phyloP scores from a whole-genome alignment of 2,888 invertebrate genomes.

The Craniophora ligustri region DNA sequence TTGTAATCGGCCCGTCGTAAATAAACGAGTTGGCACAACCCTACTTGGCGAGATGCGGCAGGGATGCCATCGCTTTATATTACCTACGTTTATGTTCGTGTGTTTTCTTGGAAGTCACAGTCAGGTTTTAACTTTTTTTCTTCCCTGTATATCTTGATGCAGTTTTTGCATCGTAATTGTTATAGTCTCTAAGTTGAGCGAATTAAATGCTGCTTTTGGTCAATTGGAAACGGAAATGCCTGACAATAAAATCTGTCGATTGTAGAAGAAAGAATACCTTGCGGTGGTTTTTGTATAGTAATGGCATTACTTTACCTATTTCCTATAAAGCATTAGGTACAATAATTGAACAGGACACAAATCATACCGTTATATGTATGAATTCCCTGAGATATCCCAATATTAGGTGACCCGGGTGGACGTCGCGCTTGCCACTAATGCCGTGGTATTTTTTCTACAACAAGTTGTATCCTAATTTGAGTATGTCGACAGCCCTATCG shows the following conservation, averaged over 20 bases:
- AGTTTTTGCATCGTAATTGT: slow-evolving; percentile 38
- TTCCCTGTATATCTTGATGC: slow-evolving; percentile 4
- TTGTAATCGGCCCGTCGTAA: slow-evolving; percentile 54
- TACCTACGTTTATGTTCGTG: slow-evolving; percentile 21
- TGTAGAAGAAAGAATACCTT: neutral
- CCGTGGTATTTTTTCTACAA: neutral
- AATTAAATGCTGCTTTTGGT: slow-evolving; percentile 12
- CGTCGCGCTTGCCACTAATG: neutral
- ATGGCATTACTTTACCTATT: neutral
- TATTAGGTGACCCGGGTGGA: no score
- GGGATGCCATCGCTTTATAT: slow-evolving; percentile 45
- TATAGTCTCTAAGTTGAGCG: slow-evolving; percentile 22
- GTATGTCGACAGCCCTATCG: slow-evolving; percentile 32
- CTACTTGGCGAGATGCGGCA: slow-evolving; percentile 45
- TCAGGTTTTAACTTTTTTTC: slow-evolving; percentile 29
- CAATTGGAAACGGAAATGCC: slow-evolving; percentile 13
- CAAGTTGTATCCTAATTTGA: neutral
- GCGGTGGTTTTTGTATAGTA: neutral
- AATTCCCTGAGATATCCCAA: no score
- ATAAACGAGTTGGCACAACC: slow-evolving; percentile 56
- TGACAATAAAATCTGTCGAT: slow-evolving; percentile 4
- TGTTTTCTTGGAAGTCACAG: slow-evolving; percentile 31
- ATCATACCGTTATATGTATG: no score
- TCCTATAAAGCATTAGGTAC: no score
- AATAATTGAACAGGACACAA: no score